Evolutionary conservation across 1,140 invertebrate genomes (phyloP), one percentile per base, ranked within the genome.

Genomic region (Mycetomoellerius zeteki): DNA sequence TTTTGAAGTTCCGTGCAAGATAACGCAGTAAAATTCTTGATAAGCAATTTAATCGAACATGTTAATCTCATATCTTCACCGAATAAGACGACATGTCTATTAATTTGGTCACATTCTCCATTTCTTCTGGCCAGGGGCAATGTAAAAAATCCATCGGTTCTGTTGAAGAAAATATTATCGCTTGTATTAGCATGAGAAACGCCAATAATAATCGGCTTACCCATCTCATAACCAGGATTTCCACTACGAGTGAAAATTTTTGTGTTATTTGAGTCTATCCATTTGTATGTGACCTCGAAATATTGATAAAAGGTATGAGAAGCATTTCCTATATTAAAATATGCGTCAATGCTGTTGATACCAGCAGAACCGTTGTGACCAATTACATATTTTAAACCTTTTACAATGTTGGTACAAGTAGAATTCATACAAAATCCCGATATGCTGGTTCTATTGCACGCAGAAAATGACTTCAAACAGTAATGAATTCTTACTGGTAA

Each of bases 181-280:
- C 82, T 93, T 77, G 85, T 88, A 85, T 90, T 94, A 75, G 82
- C 75, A 30, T 89, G 85, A 85, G 95, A 90, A 50, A 86, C 93
- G 21, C 96, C 96, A 75, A 96, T 94, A 76, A 97, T 94, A 43
- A 98, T 95, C 3, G 97, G 97, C 90, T 96, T 96, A 7, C 96
- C 96, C 10, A 95, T 72, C 12, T 96, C 89, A 90, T 98, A 98
- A 5, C 97, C 97, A 19, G 97, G 97, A 94, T 97, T 97, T 69
- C 97, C 97, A 93, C 97, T 97, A 60, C 96, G 89, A 91, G 94
- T 91, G 14, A 95, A 92, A 67, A 91, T 87, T 64, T 92, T 92
- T 54, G 91, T 87, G 14, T 91, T 85, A 76, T 94, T 92, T 60
- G 93, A 86, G 58, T 95, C 93, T 47, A 89, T 90, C 96, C 96